Conservation (phyloP, 2,888 invertebrate genomes). For the Anoncus sp. region DNA sequence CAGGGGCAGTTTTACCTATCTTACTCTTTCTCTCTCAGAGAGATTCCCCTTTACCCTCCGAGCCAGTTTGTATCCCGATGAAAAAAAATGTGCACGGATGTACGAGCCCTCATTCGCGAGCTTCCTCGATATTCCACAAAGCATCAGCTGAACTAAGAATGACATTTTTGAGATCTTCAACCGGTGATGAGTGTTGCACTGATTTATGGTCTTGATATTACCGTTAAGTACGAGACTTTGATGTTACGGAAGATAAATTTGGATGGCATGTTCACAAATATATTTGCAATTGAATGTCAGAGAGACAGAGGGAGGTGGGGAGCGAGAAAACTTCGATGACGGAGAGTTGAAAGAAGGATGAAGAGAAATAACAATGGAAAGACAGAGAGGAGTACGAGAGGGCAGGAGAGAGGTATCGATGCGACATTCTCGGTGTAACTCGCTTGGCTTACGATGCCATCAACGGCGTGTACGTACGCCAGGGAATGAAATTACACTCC, state of each 20-base stretch:
- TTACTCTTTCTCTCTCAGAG: neutral
- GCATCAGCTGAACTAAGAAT: neutral
- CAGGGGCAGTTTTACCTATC: slow-evolving; percentile 52
- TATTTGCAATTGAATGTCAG: neutral
- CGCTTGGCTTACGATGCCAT: slow-evolving; percentile 39
- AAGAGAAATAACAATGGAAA: slow-evolving; percentile 13
- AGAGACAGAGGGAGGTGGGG: neutral
- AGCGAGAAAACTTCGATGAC: slow-evolving; percentile 1
- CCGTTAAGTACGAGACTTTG: slow-evolving; percentile 7
- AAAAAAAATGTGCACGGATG: neutral
- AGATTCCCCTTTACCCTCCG: slow-evolving; percentile 10
- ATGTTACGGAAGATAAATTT: slow-evolving; percentile 8
- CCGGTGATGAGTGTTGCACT: slow-evolving; percentile 17
- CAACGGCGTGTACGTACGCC: slow-evolving; percentile 48
- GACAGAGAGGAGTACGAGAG: slow-evolving; percentile 10
- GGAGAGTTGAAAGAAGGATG: slow-evolving; percentile 1
- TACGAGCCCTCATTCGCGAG: neutral
- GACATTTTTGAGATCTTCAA: slow-evolving; percentile 24
- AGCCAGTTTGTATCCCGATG: neutral
- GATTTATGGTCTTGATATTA: slow-evolving; percentile 11
- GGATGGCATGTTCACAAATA: neutral
- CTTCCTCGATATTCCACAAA: neutral
- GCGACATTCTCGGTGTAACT: slow-evolving; percentile 54
- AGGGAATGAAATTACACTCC: slow-evolving; percentile 69
- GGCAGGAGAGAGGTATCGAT: slow-evolving; percentile 60